Conservation (phyloP, 2,888 invertebrate genomes). For the Drosophila rellima region DNA sequence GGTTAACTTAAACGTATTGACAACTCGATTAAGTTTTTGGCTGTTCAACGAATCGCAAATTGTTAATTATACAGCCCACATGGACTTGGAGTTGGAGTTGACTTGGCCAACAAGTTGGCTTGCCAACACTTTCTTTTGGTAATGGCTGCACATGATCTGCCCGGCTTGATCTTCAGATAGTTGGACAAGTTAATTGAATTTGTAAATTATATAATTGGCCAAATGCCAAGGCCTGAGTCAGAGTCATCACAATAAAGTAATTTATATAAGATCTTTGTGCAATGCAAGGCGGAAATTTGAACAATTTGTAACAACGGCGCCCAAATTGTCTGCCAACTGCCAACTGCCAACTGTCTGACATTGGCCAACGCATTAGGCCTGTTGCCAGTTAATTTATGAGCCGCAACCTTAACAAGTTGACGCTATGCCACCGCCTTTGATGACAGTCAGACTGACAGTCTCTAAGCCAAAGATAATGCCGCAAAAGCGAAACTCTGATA, state of each 20-base stretch:
- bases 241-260: slow-evolving; percentile 15
- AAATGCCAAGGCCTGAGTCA: slow-evolving; percentile 57
- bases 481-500: slow-evolving; percentile 38
- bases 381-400: slow-evolving; percentile 34
- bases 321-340: slow-evolving; percentile 9
- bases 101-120: slow-evolving; percentile 13
- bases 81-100: not conserved
- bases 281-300: slow-evolving; percentile 59
- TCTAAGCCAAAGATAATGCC: slow-evolving; percentile 14
- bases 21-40: slow-evolving; percentile 9
- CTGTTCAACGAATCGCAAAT: slow-evolving; percentile 29
- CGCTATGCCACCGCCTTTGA: slow-evolving; percentile 32
- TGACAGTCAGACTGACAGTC: slow-evolving; percentile 41
- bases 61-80: slow-evolving; percentile 24
- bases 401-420: slow-evolving; percentile 19
- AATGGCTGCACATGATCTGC: slow-evolving; percentile 18
- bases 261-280: slow-evolving; percentile 45
- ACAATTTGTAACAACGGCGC: slow-evolving; percentile 50
- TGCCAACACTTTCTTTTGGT: slow-evolving; percentile 22
- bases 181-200: slow-evolving; percentile 52
- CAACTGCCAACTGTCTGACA: slow-evolving; percentile 22
- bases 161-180: slow-evolving; percentile 32
- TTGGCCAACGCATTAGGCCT: slow-evolving; percentile 51
- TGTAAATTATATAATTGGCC: slow-evolving; percentile 56
- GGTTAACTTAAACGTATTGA: slow-evolving; percentile 27